A percentile compares a stretch with the other conserved stretches of the same genome.
Conservation (phyloP, 1,140 invertebrate species). For the Octopus bimaculoides region DNA sequence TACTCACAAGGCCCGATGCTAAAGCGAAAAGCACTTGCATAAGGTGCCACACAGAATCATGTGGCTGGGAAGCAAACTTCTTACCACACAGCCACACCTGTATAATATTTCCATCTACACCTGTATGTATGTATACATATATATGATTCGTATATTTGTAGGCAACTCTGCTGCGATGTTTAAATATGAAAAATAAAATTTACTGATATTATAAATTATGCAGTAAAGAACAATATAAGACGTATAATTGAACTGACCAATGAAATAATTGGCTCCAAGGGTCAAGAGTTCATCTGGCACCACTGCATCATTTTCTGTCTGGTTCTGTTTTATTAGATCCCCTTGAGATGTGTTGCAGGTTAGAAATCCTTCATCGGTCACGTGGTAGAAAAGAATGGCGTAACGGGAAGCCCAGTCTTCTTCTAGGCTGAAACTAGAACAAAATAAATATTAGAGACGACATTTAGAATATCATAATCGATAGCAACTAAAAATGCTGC, state of each 20-base stretch:
- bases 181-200: too few species aligned
- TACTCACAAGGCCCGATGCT: too few species aligned
- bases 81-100: too few species aligned
- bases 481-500: too few species aligned
- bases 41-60: too few species aligned
- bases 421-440: neutral
- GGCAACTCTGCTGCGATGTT: too few species aligned
- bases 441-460: neutral
- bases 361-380: slow-evolving; percentile 3
- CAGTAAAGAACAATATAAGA: neutral
- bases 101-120: too few species aligned
- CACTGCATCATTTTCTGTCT: neutral
- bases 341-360: neutral
- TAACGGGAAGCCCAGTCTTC: neutral
- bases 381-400: neutral
- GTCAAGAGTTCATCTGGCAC: neutral
- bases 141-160: too few species aligned
- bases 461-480: too few species aligned
- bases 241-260: neutral
- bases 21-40: too few species aligned
- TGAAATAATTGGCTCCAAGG: neutral
- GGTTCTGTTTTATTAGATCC: neutral
- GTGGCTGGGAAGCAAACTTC: too few species aligned
- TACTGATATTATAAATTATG: neutral
- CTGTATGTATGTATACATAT: too few species aligned